These are phyloP conservation scores for Stercorarius parasiticus DNA, from an alignment of 2,113 vertebrate genomes.

Conservation along the genomic window DNA sequence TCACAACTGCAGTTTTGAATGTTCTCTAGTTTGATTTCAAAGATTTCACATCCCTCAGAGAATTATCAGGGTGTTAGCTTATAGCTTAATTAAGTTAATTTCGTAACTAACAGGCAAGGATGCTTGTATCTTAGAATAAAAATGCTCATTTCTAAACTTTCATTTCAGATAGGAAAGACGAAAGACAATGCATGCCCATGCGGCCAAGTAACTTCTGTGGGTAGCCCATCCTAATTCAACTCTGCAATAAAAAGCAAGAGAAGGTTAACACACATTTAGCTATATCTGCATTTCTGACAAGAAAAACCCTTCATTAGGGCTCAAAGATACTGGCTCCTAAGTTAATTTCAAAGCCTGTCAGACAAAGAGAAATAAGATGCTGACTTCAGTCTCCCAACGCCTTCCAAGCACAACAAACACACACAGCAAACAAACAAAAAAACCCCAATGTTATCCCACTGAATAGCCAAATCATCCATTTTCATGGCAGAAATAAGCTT, in stretches of 20 bases:
- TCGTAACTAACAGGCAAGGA: neutral
- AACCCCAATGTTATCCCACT: neutral
- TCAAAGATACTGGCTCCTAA: neutral
- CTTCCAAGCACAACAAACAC: neutral
- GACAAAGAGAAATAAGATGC: neutral
- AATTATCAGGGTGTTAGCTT: neutral
- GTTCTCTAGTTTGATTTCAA: neutral
- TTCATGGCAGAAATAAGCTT: neutral
- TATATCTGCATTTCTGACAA: neutral
- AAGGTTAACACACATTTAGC: neutral
- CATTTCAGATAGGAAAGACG: neutral
- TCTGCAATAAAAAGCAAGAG: neutral
- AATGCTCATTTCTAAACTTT: neutral
- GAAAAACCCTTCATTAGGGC: neutral
- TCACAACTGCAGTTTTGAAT: neutral
- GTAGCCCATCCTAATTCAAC: neutral
- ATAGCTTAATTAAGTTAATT: neutral
- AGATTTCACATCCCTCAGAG: neutral
- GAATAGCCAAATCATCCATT: neutral
- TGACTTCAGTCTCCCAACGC: neutral
- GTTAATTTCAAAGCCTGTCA: neutral
- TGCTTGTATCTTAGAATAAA: neutral
- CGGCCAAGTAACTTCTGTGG: neutral
- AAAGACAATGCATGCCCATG: neutral
- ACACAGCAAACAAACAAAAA: neutral